Evolutionary conservation across 2,113 vertebrate species (phyloP), one percentile per base, ranked within the genome.

Genomic region (Phrynocephalus versicolor): DNA sequence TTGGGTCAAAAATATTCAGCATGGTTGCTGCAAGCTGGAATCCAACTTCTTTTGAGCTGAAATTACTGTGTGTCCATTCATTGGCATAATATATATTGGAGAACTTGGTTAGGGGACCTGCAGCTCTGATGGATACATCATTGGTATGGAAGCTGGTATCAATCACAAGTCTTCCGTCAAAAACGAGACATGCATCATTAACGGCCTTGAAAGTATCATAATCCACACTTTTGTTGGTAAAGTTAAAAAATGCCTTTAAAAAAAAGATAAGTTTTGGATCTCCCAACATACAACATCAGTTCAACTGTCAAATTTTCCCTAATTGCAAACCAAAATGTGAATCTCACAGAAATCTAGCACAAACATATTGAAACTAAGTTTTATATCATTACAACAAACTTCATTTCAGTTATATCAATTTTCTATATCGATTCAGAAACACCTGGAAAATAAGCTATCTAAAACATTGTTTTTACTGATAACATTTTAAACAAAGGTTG

Each of bases 61-160:
- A 98, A 93, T 92, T 91, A 86, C 88, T 94, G 72, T 98, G 97
- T 37, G 96, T 95, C 97, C 97, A 97, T 18, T 96, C 95, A 7
- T 97, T 97, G 1, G 94, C 89, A 23, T 96, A 94, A 82, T 98
- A 98, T 30, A 93, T 88, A 30, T 96, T 96, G 83, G 97, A 97
- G 93, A 97, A 99, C 79, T 97, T 98, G 60, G 98, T 99, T 85
- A 99, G 94, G n/a, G 99, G 94, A 7, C 98, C 98, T 0, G 98
- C 98, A 1, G 96, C 97, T 75, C 92, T 95, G 89, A 99, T 96
- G 82, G 93, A 87, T 15, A 89, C 27, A 86, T 99, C 98, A 0
- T 94, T 97, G 88, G 98, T 99, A 55, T 89, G 89, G 91, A 98
- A 99, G 9, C 87, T 57, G 9, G 93, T 74, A 79, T 98, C 95